These are phyloP conservation scores for Erannis defoliaria DNA, from an alignment of 2,888 invertebrate species.

Conservation along the genomic window DNA sequence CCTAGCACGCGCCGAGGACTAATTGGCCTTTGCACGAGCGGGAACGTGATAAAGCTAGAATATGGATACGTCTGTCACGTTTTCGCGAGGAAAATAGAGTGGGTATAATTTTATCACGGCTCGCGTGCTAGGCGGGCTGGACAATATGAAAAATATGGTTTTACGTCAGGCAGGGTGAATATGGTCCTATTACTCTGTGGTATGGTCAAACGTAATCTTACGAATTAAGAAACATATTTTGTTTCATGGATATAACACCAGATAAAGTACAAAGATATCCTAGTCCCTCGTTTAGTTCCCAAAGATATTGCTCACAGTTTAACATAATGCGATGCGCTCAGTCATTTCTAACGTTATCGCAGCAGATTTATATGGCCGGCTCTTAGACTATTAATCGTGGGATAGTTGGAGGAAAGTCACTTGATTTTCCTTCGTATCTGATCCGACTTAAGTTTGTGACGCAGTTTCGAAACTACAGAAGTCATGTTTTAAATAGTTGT, in stretches of 20 bases:
- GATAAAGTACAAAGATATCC: conserved; percentile 58
- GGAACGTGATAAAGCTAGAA: no score
- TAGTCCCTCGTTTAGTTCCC: conserved; percentile 69
- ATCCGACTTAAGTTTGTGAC: conserved; percentile 47
- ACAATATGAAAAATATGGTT: no score
- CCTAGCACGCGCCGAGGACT: no score
- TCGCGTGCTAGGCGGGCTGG: no score
- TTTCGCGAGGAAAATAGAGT: no score
- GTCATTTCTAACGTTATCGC: conserved; percentile 60
- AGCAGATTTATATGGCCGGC: conserved; percentile 41
- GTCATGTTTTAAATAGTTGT: no score
- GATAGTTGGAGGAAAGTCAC: conserved; percentile 57
- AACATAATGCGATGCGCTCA: conserved; percentile 74
- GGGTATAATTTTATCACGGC: no score
- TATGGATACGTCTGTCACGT: no score
- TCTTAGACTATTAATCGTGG: conserved; percentile 64
- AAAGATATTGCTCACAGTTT: conserved; percentile 72
- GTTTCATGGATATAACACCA: conserved; percentile 68
- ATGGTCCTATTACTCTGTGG: no score
- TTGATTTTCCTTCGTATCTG: conserved; percentile 48
- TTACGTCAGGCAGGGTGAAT: no score
- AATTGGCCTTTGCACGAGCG: no score
- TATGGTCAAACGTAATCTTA: no score
- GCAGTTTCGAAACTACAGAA: conserved; percentile 32
- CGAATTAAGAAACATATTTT: conserved; percentile 41